Percentiles rank a stretch among this genome's conserved stretches.
These are phyloP conservation scores for Polietes domitor DNA, from an alignment of 2,888 invertebrate species.

Conservation along the genomic window DNA sequence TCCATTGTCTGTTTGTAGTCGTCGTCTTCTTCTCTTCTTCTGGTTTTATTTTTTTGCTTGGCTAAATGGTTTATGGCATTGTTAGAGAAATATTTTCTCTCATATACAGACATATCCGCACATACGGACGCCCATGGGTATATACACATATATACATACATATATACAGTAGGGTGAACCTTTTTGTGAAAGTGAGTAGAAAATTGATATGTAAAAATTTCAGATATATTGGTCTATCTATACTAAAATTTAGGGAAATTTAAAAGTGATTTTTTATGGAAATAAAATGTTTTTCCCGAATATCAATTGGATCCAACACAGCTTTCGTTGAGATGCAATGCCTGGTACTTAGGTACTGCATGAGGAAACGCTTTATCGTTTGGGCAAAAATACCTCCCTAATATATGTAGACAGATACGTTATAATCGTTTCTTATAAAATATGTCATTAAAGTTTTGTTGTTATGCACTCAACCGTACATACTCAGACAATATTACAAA, in stretches of 20 bases:
- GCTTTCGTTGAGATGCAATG: too few relatives aligned
- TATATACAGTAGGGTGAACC: not conserved
- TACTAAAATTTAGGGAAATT: too few relatives aligned
- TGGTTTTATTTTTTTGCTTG: not conserved
- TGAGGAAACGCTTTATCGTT: too few relatives aligned
- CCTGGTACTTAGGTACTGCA: too few relatives aligned
- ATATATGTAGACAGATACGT: too few relatives aligned
- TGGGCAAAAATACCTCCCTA: too few relatives aligned
- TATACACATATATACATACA: not conserved
- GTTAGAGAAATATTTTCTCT: not conserved
- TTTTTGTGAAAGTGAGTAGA: too few relatives aligned
- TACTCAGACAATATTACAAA: not conserved
- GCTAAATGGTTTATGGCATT: constrained; percentile 23
- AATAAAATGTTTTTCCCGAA: too few relatives aligned
- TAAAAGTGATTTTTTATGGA: too few relatives aligned
- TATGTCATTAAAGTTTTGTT: constrained; percentile 1
- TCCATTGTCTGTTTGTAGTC: constrained; percentile 42
- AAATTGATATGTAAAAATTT: too few relatives aligned
- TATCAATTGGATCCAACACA: too few relatives aligned
- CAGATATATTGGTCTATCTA: too few relatives aligned
- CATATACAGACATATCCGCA: not conserved
- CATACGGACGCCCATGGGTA: not conserved
- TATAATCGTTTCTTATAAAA: not conserved
- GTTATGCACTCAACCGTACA: not conserved
- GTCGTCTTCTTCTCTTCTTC: not conserved